Percentiles rank a stretch among this genome's conserved stretches.
Conservation (phyloP, 1,140 invertebrate genomes). For the Platorchestia sp. region DNA sequence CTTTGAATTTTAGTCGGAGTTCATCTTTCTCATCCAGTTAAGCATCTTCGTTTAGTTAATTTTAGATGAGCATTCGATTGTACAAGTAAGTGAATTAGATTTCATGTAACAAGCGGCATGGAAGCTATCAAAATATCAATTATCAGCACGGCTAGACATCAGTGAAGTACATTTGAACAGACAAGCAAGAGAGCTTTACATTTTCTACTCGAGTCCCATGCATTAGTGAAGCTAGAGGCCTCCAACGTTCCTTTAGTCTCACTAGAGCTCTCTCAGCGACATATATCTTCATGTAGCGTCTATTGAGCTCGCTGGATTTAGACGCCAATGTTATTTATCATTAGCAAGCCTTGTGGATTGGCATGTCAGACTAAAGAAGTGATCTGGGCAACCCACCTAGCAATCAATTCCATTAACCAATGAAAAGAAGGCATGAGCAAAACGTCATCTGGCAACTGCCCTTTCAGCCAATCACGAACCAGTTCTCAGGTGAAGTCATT, state of each 20-base stretch:
- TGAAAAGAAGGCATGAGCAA: not conserved
- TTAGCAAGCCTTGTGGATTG: constrained; percentile 53
- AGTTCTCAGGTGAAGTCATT: constrained; percentile 16
- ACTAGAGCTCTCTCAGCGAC: constrained; percentile 25
- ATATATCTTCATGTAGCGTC: constrained; percentile 51
- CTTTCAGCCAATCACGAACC: not conserved
- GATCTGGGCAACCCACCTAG: constrained; percentile 54
- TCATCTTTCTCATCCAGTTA: not conserved
- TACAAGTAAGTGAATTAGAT: not conserved
- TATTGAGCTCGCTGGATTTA: constrained; percentile 51
- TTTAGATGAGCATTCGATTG: not conserved
- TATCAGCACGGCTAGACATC: not conserved
- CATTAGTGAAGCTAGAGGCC: not conserved
- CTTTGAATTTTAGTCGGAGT: not conserved
- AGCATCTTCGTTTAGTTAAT: not conserved
- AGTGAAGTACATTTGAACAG: not conserved
- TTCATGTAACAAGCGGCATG: not conserved
- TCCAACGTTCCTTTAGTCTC: constrained; percentile 10
- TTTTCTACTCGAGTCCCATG: not conserved
- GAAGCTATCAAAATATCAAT: not conserved
- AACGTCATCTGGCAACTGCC: constrained; percentile 14
- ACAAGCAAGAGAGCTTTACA: not conserved
- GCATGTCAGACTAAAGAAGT: constrained; percentile 55
- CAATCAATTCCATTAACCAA: constrained; percentile 43
- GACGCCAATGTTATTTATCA: constrained; percentile 55